Conservation (phyloP, 53 echinoderm and acorn worm genomes). For the Patiria pectinifera region DNA sequence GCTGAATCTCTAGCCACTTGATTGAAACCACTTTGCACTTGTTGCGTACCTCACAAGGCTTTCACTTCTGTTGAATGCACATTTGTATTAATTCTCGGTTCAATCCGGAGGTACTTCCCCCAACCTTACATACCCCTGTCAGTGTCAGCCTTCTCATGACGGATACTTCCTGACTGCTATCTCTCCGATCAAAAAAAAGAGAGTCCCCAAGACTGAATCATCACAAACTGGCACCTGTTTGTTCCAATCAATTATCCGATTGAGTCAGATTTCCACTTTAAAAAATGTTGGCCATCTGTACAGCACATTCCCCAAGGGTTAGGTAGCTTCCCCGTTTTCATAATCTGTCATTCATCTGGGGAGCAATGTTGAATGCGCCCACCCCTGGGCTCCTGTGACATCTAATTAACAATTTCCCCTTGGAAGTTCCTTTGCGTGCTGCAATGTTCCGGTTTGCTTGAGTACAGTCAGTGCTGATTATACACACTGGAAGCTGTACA, state of each 20-base stretch:
- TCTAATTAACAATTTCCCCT: constrained; percentile 57
- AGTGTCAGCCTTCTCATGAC: constrained; percentile 5
- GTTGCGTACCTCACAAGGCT: too few relatives aligned
- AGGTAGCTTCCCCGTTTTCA: background rate
- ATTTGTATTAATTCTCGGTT: background rate
- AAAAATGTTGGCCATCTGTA: constrained; percentile 4
- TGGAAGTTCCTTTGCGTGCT: constrained; percentile 33
- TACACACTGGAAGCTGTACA: background rate
- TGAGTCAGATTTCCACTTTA: constrained; percentile 30
- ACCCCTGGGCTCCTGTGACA: background rate
- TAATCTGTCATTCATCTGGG: background rate
- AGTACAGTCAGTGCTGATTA: background rate
- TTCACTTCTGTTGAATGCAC: too few relatives aligned
- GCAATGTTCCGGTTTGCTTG: background rate
- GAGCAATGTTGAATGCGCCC: background rate
- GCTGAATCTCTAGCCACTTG: too few relatives aligned
- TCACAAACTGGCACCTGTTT: constrained; percentile 16
- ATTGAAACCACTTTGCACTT: too few relatives aligned
- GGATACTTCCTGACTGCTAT: constrained; percentile 19
- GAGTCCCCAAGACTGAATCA: constrained; percentile 20
- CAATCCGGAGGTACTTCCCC: background rate
- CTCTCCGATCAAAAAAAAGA: constrained; percentile 14
- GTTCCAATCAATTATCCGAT: constrained; percentile 33
- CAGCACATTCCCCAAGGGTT: background rate
- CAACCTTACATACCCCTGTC: background rate